Conservation (phyloP, 2,797 vertebrate genomes). For the Hoplostethus atlanticus region DNA sequence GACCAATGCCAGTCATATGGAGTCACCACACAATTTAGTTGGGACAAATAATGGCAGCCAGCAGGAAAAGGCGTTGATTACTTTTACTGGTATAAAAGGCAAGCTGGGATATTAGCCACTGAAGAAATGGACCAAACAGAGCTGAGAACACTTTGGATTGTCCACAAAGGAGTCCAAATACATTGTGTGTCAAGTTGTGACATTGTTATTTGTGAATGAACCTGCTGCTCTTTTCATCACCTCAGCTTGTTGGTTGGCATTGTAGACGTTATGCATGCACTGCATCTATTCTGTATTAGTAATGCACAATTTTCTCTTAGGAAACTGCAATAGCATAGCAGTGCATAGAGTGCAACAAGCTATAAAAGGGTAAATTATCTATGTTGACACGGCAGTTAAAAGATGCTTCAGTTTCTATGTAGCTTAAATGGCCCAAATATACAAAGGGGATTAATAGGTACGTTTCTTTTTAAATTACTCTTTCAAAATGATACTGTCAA, state of each 20-base stretch:
- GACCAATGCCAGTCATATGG: background rate
- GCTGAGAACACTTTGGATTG: background rate
- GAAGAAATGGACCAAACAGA: background rate
- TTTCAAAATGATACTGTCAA: too few species aligned
- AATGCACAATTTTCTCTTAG: background rate
- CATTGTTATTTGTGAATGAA: background rate
- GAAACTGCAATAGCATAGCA: too few species aligned
- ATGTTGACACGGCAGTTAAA: background rate
- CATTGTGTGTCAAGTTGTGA: background rate
- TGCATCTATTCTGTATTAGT: background rate
- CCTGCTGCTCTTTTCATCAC: background rate
- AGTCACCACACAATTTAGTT: background rate
- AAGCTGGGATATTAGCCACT: background rate
- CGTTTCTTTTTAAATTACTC: too few species aligned
- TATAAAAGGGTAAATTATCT: background rate
- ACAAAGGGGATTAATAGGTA: too few species aligned
- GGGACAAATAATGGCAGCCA: background rate
- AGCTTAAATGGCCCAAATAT: background rate
- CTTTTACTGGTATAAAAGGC: background rate
- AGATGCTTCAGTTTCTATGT: background rate
- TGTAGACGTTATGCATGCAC: background rate
- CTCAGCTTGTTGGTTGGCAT: background rate
- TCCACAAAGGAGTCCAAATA: too few species aligned
- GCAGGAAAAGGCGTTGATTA: background rate
- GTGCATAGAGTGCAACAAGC: background rate